Evolutionary conservation across 2,888 invertebrate species (phyloP), one percentile per base, ranked within the genome.

Genomic region (Pomacea canaliculata): DNA sequence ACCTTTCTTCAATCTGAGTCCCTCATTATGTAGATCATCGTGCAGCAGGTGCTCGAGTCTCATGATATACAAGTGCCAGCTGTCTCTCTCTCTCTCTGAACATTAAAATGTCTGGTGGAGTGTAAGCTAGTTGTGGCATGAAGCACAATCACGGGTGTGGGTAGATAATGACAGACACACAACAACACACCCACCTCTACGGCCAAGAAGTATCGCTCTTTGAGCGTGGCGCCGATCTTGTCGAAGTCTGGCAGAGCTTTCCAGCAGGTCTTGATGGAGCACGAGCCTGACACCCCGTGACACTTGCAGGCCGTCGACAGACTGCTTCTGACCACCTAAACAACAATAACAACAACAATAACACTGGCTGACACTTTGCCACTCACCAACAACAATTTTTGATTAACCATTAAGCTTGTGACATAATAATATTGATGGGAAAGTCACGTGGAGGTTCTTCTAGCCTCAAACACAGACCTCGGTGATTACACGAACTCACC

Each of bases 201-300:
- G 0, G 88, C 88, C 75, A 92, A 92, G 8, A 93, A 92, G 88
- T 94, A 94, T 81, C 93, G 91, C 86, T 93, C 91, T 90, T 93
- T 92, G 89, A 94, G 90, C 88, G 92, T 91, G 56, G 77, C 78
- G 0, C 86, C 94, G 27, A 93, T 91, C 70, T 92, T 91, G 5
- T 91, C 89, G 78, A 94, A 92, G 66, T 88, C 86, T 8, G 95
- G 94, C 83, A 95, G 91, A 2, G 95, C 93, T 83, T 94, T 93
- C 95, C 95, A 96, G 89, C 95, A 96, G 65, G 95, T 95, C 88
- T 94, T 94, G 84, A 95, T 94, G 83, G 94, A 95, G 90, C 95
- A 95, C 72, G 95, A 95, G 0, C 95, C 95, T 19, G 95, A 95
- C 76, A 96, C 95, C 62, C 96, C 96, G 91, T 96, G 95, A 86